Evolutionary conservation across 2,888 invertebrate species (phyloP).

Genomic region (Diplazon laetatorius): DNA sequence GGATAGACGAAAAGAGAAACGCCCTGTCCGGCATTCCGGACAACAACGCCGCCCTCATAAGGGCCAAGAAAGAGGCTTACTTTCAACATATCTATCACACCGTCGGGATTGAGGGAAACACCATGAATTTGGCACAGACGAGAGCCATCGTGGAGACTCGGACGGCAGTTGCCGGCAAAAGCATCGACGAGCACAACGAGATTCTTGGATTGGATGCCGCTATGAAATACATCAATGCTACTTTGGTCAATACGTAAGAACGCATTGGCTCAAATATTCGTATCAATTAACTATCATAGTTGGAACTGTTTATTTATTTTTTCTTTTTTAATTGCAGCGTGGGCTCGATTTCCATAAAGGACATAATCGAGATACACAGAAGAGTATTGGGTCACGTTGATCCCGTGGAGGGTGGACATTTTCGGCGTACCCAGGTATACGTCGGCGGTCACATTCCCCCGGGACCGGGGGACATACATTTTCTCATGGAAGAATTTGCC

Average conservation of each 20-base stretch:
- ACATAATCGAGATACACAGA: slow-evolving; percentile 95
- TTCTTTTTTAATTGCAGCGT: slow-evolving; percentile 84
- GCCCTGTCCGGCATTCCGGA: slow-evolving; percentile 92
- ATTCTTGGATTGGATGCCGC: slow-evolving; percentile 97
- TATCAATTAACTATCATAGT: no score
- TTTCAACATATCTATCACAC: slow-evolving; percentile 98
- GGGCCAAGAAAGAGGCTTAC: slow-evolving; percentile 97
- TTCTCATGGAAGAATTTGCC: slow-evolving; percentile 94
- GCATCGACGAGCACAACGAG: slow-evolving; percentile 98
- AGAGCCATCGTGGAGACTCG: slow-evolving; percentile 95
- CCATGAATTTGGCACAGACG: slow-evolving; percentile 96
- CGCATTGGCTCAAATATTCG: neutral
- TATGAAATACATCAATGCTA: slow-evolving; percentile 95
- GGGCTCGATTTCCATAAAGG: slow-evolving; percentile 90
- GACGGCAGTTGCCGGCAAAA: slow-evolving; percentile 93
- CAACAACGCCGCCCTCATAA: slow-evolving; percentile 89
- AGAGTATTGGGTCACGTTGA: slow-evolving; percentile 97
- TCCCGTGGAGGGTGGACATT: slow-evolving; percentile 94
- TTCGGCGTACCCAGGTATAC: slow-evolving; percentile 95
- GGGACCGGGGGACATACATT: slow-evolving; percentile 90
- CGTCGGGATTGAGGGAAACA: slow-evolving; percentile 98
- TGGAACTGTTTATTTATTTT: no score
- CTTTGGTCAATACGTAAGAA: slow-evolving; percentile 87
- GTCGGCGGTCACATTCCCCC: slow-evolving; percentile 98
- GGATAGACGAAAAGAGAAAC: slow-evolving; percentile 93